Conservation (phyloP, 2,113 vertebrate species). For the Caracal caracal region DNA sequence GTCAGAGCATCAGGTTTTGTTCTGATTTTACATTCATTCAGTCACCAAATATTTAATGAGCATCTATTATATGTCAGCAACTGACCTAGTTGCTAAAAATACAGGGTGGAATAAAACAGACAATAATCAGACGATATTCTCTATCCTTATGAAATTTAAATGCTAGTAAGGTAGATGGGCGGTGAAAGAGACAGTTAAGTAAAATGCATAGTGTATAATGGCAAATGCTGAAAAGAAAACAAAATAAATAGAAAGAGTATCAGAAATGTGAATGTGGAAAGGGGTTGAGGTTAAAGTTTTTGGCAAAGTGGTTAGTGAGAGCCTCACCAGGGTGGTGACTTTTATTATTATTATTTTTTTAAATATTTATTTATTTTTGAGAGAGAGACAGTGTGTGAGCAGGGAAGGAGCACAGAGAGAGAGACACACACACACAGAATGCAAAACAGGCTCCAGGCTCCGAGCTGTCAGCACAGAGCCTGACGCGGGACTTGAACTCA, state of each 20-base stretch:
- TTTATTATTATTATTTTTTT: background rate
- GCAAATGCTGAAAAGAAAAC: background rate
- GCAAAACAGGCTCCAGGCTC: too few relatives aligned
- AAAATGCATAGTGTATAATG: background rate
- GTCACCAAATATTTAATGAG: constrained; percentile 19
- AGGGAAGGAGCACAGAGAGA: too few relatives aligned
- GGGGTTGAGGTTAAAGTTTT: background rate
- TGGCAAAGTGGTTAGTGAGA: background rate
- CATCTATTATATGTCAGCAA: background rate
- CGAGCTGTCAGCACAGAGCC: too few relatives aligned
- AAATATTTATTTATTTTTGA: too few relatives aligned
- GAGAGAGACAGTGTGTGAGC: too few relatives aligned
- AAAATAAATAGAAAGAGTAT: background rate
- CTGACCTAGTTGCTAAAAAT: background rate
- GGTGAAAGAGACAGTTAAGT: background rate
- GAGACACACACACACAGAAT: too few relatives aligned
- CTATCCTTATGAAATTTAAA: background rate
- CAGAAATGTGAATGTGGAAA: background rate
- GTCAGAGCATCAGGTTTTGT: background rate
- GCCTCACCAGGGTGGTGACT: background rate
- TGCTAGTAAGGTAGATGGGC: background rate
- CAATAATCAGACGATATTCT: background rate
- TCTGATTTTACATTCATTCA: background rate
- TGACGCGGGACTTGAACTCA: too few relatives aligned
- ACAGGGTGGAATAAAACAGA: background rate